Evolutionary conservation across 1,140 invertebrate genomes (phyloP).

Genomic region (Lordiphosa collinella): DNA sequence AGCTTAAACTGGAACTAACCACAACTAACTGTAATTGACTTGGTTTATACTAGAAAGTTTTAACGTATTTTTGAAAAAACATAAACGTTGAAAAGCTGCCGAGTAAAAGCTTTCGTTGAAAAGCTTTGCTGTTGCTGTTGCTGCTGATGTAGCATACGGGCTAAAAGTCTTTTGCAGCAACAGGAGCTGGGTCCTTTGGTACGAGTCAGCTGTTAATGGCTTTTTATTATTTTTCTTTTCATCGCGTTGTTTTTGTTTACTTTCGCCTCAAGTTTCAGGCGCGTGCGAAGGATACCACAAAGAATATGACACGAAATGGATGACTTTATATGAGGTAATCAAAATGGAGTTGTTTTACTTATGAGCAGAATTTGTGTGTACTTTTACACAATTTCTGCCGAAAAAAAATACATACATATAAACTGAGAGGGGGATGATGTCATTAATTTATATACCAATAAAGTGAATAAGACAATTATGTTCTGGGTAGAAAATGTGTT

Average conservation of each 20-base stretch:
- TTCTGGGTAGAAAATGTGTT: too few relatives aligned
- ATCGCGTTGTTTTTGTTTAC: slow-evolving; percentile 40
- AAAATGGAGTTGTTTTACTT: too few relatives aligned
- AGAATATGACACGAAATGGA: slow-evolving; percentile 6
- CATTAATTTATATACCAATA: too few relatives aligned
- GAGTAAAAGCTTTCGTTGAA: slow-evolving; percentile 6
- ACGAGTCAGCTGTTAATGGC: slow-evolving; percentile 43
- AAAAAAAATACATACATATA: too few relatives aligned
- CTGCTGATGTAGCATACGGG: too few relatives aligned
- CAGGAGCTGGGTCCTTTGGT: slow-evolving; percentile 31
- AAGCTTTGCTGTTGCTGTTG: too few relatives aligned
- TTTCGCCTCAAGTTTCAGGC: slow-evolving; percentile 5
- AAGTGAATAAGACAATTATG: too few relatives aligned
- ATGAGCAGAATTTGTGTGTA: too few relatives aligned
- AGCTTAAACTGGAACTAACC: slow-evolving; percentile 42
- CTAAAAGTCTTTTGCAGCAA: slow-evolving; percentile 30
- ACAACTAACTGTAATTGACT: slow-evolving; percentile 53
- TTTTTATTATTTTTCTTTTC: slow-evolving; percentile 5
- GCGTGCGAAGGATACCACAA: slow-evolving; percentile 2
- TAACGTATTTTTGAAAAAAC: slow-evolving; percentile 24
- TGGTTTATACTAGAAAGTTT: slow-evolving; percentile 24
- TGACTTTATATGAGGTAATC: slow-evolving; percentile 7
- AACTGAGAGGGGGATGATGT: too few relatives aligned
- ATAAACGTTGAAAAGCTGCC: slow-evolving; percentile 7
- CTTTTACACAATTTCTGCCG: too few relatives aligned